These are phyloP conservation scores for Cydia strobilella DNA, from an alignment of 1,140 invertebrate species.

Conservation along the genomic window DNA sequence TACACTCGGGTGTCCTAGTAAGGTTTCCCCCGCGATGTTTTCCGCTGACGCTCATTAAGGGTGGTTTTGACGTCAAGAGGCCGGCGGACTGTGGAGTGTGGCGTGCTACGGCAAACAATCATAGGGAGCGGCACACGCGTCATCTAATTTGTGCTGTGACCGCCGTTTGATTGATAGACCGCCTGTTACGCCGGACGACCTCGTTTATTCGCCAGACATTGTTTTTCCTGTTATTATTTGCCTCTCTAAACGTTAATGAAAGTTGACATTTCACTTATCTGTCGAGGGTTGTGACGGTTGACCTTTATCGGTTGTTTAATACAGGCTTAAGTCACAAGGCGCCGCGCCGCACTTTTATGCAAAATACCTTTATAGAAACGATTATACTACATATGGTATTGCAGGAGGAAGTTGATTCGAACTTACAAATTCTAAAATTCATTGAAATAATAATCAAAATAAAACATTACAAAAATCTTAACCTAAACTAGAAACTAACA, in stretches of 20 bases:
- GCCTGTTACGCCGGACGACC: constrained; percentile 60
- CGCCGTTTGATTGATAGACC: constrained; percentile 69
- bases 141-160: constrained; percentile 61
- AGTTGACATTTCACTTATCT: constrained; percentile 29
- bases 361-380: no score
- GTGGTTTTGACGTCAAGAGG: constrained; percentile 58
- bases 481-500: no score
- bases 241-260: constrained; percentile 33
- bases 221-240: constrained; percentile 48
- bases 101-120: constrained; percentile 50
- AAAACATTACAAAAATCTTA: no score
- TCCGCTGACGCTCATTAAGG: constrained; percentile 45
- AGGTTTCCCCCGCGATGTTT: constrained; percentile 45
- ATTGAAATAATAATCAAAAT: no score
- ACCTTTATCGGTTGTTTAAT: constrained; percentile 15
- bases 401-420: no score
- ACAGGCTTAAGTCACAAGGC: neutral
- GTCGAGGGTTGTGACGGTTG: constrained; percentile 1
- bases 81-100: constrained; percentile 37
- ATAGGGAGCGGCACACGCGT: constrained; percentile 63
- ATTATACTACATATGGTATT: no score
- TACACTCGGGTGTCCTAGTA: constrained; percentile 23
- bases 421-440: no score
- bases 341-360: neutral
- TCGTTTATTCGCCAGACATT: constrained; percentile 50